Evolutionary conservation across 2,113 vertebrate species (phyloP).

Genomic region (Xiphophorus maculatus): DNA sequence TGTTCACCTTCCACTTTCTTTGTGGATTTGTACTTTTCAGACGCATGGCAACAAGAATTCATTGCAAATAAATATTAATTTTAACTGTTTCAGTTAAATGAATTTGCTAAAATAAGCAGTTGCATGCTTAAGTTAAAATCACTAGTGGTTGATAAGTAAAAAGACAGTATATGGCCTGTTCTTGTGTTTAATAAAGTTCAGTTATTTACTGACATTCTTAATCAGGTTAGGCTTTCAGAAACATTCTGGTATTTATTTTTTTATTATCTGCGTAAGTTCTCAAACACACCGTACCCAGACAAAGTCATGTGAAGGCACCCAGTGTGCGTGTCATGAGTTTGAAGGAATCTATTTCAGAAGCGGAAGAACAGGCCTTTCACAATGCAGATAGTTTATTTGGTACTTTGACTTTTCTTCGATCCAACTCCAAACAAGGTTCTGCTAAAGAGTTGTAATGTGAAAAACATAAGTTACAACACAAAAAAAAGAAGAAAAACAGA

Average conservation of each 20-base stretch:
- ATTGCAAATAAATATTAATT: too few species aligned
- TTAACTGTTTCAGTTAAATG: too few species aligned
- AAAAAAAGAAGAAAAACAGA: neutral
- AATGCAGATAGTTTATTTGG: neutral
- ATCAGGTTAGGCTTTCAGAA: too few species aligned
- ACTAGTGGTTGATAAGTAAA: too few species aligned
- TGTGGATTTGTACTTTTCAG: too few species aligned
- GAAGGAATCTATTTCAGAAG: slow-evolving; percentile 25
- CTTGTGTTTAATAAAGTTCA: too few species aligned
- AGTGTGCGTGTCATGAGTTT: slow-evolving; percentile 8
- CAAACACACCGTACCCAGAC: neutral
- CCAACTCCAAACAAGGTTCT: neutral
- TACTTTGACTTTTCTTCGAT: neutral
- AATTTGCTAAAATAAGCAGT: too few species aligned
- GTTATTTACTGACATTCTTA: too few species aligned
- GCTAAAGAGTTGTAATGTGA: neutral
- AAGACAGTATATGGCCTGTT: too few species aligned
- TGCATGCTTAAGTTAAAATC: too few species aligned
- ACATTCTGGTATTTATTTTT: neutral
- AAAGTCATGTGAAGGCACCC: slow-evolving; percentile 38
- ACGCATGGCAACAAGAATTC: too few species aligned
- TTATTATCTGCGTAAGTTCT: neutral
- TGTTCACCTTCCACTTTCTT: too few species aligned
- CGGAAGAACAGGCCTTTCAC: neutral
- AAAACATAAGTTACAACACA: neutral